Percentiles rank a stretch among this genome's conserved stretches.
Evolutionary conservation across 2,113 vertebrate genomes (phyloP).

Genomic region (Anolis carolinensis): DNA sequence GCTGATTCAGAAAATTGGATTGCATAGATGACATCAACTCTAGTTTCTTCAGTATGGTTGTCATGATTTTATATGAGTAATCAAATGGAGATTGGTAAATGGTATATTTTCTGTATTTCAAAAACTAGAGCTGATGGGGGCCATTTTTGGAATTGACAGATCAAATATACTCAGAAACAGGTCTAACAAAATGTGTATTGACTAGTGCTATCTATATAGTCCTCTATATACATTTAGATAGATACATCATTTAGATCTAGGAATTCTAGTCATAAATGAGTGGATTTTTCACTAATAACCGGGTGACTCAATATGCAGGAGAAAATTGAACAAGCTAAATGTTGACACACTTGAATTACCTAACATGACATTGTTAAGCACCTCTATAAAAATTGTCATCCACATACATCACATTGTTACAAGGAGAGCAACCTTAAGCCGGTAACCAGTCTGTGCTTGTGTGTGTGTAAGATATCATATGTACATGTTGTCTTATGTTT

Average conservation of each 20-base stretch:
- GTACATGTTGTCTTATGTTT: too few relatives aligned
- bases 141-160: too few relatives aligned
- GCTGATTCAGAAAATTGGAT: too few relatives aligned
- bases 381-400: background rate
- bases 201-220: background rate
- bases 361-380: background rate
- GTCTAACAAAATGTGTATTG: too few relatives aligned
- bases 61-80: too few relatives aligned
- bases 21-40: too few relatives aligned
- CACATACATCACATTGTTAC: constrained; percentile 1
- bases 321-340: constrained; percentile 20
- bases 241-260: background rate
- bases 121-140: too few relatives aligned
- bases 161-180: too few relatives aligned
- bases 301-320: background rate
- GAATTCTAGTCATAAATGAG: background rate
- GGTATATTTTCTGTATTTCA: too few relatives aligned
- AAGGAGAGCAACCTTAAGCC: constrained; percentile 23
- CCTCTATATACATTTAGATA: background rate
- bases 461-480: background rate
- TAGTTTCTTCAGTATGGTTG: too few relatives aligned
- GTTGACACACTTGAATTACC: background rate
- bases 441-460: too few relatives aligned
- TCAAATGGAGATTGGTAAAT: too few relatives aligned
- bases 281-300: background rate